These are phyloP conservation scores for Platysternon megacephalum DNA, from an alignment of 2,113 vertebrate species.

Conservation along the genomic window DNA sequence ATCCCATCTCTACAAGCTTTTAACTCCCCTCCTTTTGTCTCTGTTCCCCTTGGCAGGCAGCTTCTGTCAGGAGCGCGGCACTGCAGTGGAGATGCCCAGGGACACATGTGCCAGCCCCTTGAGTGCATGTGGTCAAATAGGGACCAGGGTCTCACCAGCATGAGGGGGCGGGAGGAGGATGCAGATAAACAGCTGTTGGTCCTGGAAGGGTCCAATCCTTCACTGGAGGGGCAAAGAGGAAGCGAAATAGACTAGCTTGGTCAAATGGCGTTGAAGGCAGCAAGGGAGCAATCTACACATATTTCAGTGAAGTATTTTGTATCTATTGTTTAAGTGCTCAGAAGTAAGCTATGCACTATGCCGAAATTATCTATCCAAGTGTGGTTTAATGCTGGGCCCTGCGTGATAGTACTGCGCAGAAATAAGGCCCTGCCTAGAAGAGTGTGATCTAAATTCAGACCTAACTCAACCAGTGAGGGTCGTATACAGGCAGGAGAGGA, in stretches of 20 bases:
- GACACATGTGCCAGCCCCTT: too few relatives aligned
- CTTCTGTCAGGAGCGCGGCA: not conserved
- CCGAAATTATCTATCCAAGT: not conserved
- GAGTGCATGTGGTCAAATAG: not conserved
- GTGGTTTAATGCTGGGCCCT: not conserved
- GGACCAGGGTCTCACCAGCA: not conserved
- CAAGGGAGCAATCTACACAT: not conserved
- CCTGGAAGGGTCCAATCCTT: not conserved
- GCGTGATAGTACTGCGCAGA: not conserved
- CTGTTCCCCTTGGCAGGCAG: not conserved
- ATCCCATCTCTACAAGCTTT: not conserved
- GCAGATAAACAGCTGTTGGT: not conserved
- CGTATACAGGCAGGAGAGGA: too few relatives aligned
- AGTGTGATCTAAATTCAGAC: not conserved
- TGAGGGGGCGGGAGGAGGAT: not conserved
- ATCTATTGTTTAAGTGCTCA: not conserved
- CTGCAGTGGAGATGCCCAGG: not conserved
- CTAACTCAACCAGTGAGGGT: not conserved
- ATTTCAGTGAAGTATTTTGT: constrained; percentile 33
- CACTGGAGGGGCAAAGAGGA: not conserved
- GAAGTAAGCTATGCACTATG: not conserved
- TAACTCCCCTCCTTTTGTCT: not conserved
- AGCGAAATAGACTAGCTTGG: not conserved
- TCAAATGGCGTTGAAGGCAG: not conserved
- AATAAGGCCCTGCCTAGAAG: not conserved